Base-by-base conservation (phyloP, 2,797 vertebrate species). In the Sebastes diploproa region DNA sequence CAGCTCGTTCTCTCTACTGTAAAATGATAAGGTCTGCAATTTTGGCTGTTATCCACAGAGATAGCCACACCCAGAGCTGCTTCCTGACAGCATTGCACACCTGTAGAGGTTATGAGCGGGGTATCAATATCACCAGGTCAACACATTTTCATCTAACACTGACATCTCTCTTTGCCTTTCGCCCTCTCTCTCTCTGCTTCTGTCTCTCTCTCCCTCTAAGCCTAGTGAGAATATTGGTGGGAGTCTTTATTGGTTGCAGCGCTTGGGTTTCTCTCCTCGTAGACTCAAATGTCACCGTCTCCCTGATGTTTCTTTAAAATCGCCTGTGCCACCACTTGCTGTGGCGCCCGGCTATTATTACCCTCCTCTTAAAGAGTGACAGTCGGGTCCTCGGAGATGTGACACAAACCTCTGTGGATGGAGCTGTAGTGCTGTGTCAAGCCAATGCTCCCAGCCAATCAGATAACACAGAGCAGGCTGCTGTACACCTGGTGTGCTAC, bases 281-380 rank as follows among this genome's bases (percentile, higher is more conserved):
- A 90, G 94, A 94, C 94, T 95, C 94, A 94, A 95, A 96, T 95
- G 94, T 95, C 95, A 95, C 84, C 85, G 80, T 95, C 93, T 94
- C 89, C 91, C 94, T 93, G 93, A 93, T 95, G 93, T 94, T 95
- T 94, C 93, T 94, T 91, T 93, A 92, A 94, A 89, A 92, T 89
- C 89, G 93, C 90, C 90, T 93, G 92, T 94, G 92, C 94, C 90
- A 92, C 90, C 90, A 92, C 92, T 93, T 91, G 90, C 94, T 90
- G 91, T 93, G 93, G 93, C 92, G 93, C 92, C 94, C 77, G 85
- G 94, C 95, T 96, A 94, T 96, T 96, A 96, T 96, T 95, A 96
- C 95, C 94, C 93, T 92, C 88, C 93, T 94, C 94, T 94, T 94
- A 94, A 94, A 95, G 94, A 95, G 93, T 96, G 95, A 95, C 95